phyloP scores from a whole-genome alignment of 2,888 invertebrate species.

The Microctonus aethiopoides region DNA sequence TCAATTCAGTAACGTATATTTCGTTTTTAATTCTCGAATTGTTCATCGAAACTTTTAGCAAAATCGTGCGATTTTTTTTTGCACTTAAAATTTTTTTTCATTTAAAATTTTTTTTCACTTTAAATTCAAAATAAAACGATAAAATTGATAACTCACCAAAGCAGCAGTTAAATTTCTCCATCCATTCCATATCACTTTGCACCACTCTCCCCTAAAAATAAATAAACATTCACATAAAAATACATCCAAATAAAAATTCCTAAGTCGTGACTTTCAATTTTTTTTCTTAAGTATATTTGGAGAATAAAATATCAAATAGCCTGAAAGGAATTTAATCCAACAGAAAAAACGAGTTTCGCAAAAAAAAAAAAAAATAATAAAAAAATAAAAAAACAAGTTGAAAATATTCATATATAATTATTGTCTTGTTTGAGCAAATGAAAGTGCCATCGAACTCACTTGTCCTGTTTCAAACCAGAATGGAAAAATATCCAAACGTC shows the following conservation, averaged over 20 bases:
- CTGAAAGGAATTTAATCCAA: not conserved
- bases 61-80: no score
- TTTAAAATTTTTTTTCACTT: no score
- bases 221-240: no score
- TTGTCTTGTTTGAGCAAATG: constrained; percentile 53
- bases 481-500: not conserved
- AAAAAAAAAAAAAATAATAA: not conserved
- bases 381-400: constrained; percentile 49
- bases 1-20: no score
- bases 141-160: no score
- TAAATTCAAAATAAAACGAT: no score
- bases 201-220: no score
- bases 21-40: no score
- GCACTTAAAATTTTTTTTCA: no score
- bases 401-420: constrained; percentile 41
- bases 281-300: not conserved
- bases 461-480: constrained; percentile 12
- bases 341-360: not conserved
- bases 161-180: no score
- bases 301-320: not conserved
- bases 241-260: not conserved
- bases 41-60: no score
- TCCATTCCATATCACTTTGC: no score
- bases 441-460: constrained; percentile 62
- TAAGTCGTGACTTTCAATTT: not conserved